phyloP scores from a whole-genome alignment of 2,797 vertebrate genomes.

The Eremophila alpestris region DNA sequence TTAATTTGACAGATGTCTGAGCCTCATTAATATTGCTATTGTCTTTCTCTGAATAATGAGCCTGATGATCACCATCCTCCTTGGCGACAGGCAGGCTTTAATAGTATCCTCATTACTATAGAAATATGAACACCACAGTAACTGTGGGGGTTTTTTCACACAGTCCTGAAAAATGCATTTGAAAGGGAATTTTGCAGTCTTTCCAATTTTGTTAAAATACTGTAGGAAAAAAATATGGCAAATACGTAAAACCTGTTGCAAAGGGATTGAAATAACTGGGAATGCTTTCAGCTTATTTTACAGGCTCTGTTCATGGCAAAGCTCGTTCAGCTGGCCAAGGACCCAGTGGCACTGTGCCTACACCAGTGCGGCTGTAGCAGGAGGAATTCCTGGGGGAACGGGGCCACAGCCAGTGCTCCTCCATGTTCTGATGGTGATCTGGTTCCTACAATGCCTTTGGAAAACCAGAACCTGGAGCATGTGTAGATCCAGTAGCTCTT shows the following conservation, averaged over 20 bases:
- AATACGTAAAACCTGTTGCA: background rate
- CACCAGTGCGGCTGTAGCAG: background rate
- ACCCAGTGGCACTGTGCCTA: background rate
- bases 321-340: background rate
- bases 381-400: background rate
- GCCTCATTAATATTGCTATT: conserved; percentile 41
- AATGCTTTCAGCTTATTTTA: background rate
- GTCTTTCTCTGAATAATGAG: conserved; percentile 30
- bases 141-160: background rate
- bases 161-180: background rate
- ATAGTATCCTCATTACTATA: background rate
- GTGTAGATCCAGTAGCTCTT: background rate
- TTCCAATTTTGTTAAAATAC: background rate
- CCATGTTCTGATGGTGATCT: background rate
- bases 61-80: background rate
- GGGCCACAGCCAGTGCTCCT: background rate
- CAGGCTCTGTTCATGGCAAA: background rate
- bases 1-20: conserved; percentile 45
- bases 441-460: background rate
- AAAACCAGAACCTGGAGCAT: background rate
- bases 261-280: background rate
- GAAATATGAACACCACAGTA: background rate
- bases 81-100: background rate
- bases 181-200: background rate
- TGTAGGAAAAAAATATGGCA: background rate